Conservation (phyloP, 2,888 invertebrate genomes). For the Tipula confusa region DNA sequence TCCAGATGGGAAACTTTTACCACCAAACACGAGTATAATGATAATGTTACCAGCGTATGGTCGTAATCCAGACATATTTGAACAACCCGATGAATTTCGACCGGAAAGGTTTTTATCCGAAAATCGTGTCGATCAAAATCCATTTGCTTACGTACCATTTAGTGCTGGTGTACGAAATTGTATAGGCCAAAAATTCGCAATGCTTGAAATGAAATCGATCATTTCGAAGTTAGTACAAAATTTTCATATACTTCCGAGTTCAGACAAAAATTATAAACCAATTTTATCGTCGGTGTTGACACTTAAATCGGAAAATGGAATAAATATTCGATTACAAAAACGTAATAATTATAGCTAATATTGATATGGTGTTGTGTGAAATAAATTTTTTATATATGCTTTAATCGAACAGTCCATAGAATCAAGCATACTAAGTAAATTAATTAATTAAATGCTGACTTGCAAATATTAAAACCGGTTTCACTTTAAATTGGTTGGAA, state of each 20-base stretch:
- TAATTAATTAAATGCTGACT: too few species aligned
- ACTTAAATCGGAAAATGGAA: slow-evolving; percentile 51
- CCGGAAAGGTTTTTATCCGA: slow-evolving; percentile 55
- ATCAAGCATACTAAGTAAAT: too few species aligned
- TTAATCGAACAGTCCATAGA: too few species aligned
- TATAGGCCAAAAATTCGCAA: slow-evolving; percentile 54
- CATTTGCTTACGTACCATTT: slow-evolving; percentile 57
- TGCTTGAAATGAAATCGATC: slow-evolving; percentile 55
- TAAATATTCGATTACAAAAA: slow-evolving; percentile 46
- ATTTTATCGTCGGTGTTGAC: slow-evolving; percentile 50
- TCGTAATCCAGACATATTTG: slow-evolving; percentile 39
- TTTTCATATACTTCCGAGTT: slow-evolving; percentile 48
- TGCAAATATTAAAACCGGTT: too few species aligned
- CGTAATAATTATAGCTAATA: not conserved
- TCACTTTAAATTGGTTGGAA: too few species aligned
- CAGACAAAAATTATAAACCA: slow-evolving; percentile 47
- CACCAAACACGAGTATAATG: slow-evolving; percentile 40
- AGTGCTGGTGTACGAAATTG: slow-evolving; percentile 64
- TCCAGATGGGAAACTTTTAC: slow-evolving; percentile 44
- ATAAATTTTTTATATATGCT: too few species aligned
- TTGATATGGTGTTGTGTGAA: not conserved
- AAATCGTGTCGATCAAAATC: slow-evolving; percentile 45
- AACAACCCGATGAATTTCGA: slow-evolving; percentile 43
- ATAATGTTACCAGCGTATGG: slow-evolving; percentile 35
- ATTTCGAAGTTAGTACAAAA: slow-evolving; percentile 53